Evolutionary conservation across 35 echinoderm and acorn worm genomes (phyloP), one percentile per base, ranked within the genome.

Genomic region (Patiria miniata): DNA sequence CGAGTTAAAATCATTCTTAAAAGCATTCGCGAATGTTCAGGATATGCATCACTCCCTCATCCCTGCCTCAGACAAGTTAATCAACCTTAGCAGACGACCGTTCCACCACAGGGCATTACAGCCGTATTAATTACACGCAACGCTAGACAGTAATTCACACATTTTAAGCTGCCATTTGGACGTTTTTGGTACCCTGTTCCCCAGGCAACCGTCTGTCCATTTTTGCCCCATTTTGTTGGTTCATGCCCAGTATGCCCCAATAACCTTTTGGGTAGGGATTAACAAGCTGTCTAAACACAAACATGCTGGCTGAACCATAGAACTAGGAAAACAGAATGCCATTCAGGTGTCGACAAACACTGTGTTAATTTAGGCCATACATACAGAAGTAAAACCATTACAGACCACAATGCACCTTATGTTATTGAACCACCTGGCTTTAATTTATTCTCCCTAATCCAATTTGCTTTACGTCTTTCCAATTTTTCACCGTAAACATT

Each of bases 261-360:
- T 23, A 69, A 29, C 22, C 17, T 68, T 47, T 68, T 68, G 61
- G 22, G 61, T 68, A 68, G 16, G 26, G 29, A 69, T 69, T 26
- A 69, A 69, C 61, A 69, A 69, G 61, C 61, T 69, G 61, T 69
- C 61, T 32, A 26, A 69, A 69, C 61, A 69, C 34, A 32, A n/a
- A 60, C 56, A 60, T 21, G 56, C 56, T 60, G 56, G 28, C 56
- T n/a, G 19, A 26, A 60, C 19, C 56, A 60, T 60, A n/a, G n/a
- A n/a, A n/a, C n/a, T n/a, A n/a, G n/a, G n/a, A n/a, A n/a, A n/a
- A n/a, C n/a, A n/a, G 42, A 47, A 4, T 47, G 42, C 12, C 12
- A 12, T 69, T 69, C 61, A 69, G 61, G 61, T 69, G 61, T 34
- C 12, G 34, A 26, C 8, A 26, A 69, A 34, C 29, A 69, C 34